Conservation (phyloP, 2,113 vertebrate genomes). For the Dromiciops gliroides region DNA sequence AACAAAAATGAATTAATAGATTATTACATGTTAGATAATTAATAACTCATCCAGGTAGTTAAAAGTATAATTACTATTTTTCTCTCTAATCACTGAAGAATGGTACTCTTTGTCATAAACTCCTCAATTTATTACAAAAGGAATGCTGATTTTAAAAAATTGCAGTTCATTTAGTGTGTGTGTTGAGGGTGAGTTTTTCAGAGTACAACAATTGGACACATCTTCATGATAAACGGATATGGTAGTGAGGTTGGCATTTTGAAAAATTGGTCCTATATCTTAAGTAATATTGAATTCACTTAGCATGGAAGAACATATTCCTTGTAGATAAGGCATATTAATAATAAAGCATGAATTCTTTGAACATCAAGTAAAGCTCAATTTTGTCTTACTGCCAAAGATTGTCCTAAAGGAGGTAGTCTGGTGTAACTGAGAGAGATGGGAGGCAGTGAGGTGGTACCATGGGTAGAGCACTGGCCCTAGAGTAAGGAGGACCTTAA, state of each 20-base stretch:
- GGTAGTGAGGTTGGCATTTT: constrained; percentile 46
- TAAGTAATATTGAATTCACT: constrained; percentile 51
- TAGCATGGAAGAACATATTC: constrained; percentile 36
- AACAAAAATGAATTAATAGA: not conserved
- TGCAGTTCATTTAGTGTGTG: not conserved
- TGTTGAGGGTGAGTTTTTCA: not conserved
- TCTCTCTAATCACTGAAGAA: constrained; percentile 30
- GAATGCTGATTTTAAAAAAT: constrained; percentile 25
- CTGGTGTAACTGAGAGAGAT: not conserved
- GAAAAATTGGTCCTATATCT: constrained; percentile 49
- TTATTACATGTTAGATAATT: constrained; percentile 46
- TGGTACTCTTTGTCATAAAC: constrained; percentile 18
- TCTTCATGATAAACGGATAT: constrained; percentile 1
- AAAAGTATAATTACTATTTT: constrained; percentile 57
- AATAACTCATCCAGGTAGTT: constrained; percentile 21
- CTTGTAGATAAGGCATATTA: constrained; percentile 39
- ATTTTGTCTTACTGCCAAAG: not conserved
- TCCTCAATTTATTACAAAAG: constrained; percentile 20
- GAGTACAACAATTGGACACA: constrained; percentile 8
- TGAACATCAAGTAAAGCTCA: not conserved
- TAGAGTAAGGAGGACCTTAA: too few species aligned
- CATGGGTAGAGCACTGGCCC: too few species aligned
- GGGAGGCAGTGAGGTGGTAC: not conserved
- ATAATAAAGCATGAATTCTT: constrained; percentile 3
- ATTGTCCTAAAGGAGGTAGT: not conserved